Evolutionary conservation across 2,888 invertebrate species (phyloP), one percentile per base, ranked within the genome.

Genomic region (Zygothrica quintamaculata): DNA sequence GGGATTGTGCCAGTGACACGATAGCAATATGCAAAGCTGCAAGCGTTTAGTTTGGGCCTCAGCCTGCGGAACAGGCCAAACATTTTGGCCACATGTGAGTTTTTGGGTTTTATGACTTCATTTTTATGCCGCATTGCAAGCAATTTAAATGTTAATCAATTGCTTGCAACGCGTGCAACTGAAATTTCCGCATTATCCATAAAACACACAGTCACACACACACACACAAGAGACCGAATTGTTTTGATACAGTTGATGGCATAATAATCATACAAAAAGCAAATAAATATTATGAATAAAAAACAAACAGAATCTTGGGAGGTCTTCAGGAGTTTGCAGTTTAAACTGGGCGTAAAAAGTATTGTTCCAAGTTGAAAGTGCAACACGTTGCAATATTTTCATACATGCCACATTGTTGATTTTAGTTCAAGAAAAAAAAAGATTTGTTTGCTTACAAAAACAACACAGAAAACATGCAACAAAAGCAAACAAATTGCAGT

Each of bases 91-190:
- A 59, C 33, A 56, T 64, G 71, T 64, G 74, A 12, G 26, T 47
- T 48, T n/a, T 15, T 9, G 25, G 43, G 13, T 37, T 39, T 58
- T 48, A 81, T 70, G 59, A 51, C 79, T 66, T 66, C 56, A 80
- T 77, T 80, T 79, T 57, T 72, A 69, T 64, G 84, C 65, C 57
- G 59, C 74, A 84, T 84, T 81, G 78, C 75, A 65, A 64, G 61
- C 80, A 86, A 86, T 80, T 86, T 77, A 80, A 84, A 80, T 86
- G 87, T 74, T 84, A 80, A 86, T 86, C 80, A 71, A 84, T 74
- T 84, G 73, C 47, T 66, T 46, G 55, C 48, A 44, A 60, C 57
- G 55, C 37, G 60, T 51, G 47, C 53, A 65, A 39, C 43, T 57
- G 53, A 64, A 62, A 62, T 71, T 55, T 67, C 12, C 61, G 55